Base-by-base conservation (phyloP, 2,888 invertebrate species). In the Smittia sp. region DNA sequence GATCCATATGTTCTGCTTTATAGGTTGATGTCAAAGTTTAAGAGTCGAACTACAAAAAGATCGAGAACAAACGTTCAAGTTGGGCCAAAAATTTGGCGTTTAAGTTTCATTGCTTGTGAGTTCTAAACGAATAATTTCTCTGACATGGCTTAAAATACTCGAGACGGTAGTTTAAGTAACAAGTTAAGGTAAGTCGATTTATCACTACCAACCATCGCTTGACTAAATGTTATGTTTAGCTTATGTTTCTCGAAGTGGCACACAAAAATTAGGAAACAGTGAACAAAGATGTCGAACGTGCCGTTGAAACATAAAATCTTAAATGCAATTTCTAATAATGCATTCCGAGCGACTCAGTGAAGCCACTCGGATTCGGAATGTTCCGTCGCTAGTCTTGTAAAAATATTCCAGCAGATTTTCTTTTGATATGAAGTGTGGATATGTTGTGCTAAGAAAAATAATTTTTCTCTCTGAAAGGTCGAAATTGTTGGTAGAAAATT, bases 401-500 rank as follows among this genome's bases (percentile, higher is more conserved):
- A 32, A 32, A 32, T 32, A 32, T 15, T 46, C 46, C n/a, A 46
- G n/a, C 46, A 46, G 9, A 32, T 3, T 32, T 32, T 15, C n/a
- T 11, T 46, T 46, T 15, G 46, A 46, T 46, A 15, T 46, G 46
- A 15, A 46, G 11, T 11, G 32, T 15, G 46, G 46, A 46, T 46
- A 46, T 46, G 46, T 46, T 46, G 46, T 46, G 46, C 46, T 32
- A 32, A 32, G 32, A 46, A n/a, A n/a, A 11, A 11, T 15, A 46
- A 13, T 46, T 46, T 13, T 11, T 46, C 15, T 6, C 6, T 46
- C 11, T 46, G n/a, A 46, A 13, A 15, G 13, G 6, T 46, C n/a
- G 6, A 46, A 3, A 11, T n/a, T 46, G 46, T 46, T 58, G 18
- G 58, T 58, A 58, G 22, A 58, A 58, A 58, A 58, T 58, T 58